A percentile compares a stretch with the other conserved stretches of the same genome.
Evolutionary conservation across 2,888 invertebrate genomes (phyloP).

Genomic region (Nesidiocoris tenuis): DNA sequence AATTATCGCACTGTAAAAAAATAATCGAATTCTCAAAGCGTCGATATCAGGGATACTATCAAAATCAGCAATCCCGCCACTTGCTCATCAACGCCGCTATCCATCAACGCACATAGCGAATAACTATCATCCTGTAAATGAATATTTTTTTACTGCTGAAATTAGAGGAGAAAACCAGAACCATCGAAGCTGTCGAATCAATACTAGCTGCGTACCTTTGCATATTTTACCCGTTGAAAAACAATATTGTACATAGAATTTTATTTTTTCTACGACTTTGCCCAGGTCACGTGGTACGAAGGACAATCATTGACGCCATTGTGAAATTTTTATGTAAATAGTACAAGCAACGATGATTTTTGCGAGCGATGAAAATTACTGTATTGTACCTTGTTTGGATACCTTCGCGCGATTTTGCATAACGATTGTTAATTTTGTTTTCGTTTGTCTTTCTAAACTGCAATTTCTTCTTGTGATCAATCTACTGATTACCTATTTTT

Average conservation of each 20-base stretch:
- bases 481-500: neutral
- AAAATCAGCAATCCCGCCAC: too few species aligned
- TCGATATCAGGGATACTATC: too few species aligned
- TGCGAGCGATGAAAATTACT: neutral
- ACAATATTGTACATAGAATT: neutral
- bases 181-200: too few species aligned
- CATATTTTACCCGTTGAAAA: too few species aligned
- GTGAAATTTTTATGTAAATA: neutral
- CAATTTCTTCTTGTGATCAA: neutral
- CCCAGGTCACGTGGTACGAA: neutral
- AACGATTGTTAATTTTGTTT: slow-evolving; percentile 21
- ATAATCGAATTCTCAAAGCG: too few species aligned
- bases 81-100: too few species aligned
- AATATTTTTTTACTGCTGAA: too few species aligned
- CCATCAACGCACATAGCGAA: too few species aligned
- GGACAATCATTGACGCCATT: neutral
- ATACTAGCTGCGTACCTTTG: too few species aligned
- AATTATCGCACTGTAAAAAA: too few species aligned
- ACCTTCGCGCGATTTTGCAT: neutral
- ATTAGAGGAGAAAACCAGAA: too few species aligned
- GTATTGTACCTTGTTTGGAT: neutral
- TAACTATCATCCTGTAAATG: too few species aligned
- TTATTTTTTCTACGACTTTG: neutral
- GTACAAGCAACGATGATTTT: neutral
- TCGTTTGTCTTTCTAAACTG: neutral